phyloP scores from a whole-genome alignment of 2,797 vertebrate species.

The Psittacula echo region DNA sequence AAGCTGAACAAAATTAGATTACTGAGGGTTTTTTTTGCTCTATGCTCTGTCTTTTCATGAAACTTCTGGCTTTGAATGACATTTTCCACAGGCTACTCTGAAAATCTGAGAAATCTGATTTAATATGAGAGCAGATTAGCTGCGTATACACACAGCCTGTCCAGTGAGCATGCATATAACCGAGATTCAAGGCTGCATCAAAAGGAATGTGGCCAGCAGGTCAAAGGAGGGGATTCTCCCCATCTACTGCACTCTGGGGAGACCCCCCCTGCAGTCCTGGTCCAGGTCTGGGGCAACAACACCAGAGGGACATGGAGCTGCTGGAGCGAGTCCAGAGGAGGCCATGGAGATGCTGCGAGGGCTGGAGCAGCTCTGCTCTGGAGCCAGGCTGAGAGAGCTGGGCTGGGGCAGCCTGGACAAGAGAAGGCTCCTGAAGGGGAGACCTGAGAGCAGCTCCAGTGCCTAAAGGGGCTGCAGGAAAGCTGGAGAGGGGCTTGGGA shows the following conservation, averaged over 20 bases:
- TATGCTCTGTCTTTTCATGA: background rate
- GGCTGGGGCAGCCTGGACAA: too few species aligned
- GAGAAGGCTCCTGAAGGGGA: too few species aligned
- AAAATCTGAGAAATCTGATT: background rate
- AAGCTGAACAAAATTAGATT: background rate
- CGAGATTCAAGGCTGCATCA: background rate
- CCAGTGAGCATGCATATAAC: too few species aligned
- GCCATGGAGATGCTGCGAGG: rapidly evolving
- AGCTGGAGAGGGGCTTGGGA: too few species aligned
- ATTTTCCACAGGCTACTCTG: background rate
- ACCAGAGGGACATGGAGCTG: background rate
- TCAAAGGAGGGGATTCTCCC: background rate
- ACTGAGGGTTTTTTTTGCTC: background rate
- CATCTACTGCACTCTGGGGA: background rate
- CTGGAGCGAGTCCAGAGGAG: background rate
- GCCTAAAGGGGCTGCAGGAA: too few species aligned
- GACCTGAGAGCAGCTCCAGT: too few species aligned
- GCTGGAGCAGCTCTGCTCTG: background rate
- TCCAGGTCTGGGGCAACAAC: background rate
- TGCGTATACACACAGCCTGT: background rate
- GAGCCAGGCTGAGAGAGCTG: too few species aligned
- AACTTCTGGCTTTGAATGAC: rapidly evolving
- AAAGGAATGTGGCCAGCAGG: background rate
- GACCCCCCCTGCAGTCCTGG: background rate
- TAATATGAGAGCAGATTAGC: background rate